Conservation (phyloP, 2,888 invertebrate species). For the Melinopterus prodromus region DNA sequence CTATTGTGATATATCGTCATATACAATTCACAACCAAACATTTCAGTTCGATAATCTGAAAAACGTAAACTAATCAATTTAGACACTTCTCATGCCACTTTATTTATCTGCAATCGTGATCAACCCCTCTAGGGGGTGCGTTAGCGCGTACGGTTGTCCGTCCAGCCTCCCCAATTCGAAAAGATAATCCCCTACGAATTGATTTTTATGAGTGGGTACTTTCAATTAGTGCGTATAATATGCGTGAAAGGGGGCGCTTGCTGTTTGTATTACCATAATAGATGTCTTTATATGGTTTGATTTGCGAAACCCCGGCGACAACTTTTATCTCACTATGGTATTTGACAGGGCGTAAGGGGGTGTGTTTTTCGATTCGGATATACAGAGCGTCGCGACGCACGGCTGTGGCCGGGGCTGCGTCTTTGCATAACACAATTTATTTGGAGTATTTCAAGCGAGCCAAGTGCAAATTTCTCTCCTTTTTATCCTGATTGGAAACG, state of each 20-base stretch:
- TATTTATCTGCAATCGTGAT: neutral
- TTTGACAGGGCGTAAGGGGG: neutral
- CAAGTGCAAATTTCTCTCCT: slow-evolving; percentile 60
- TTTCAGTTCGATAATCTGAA: neutral
- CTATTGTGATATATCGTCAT: too few relatives aligned
- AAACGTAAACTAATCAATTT: neutral
- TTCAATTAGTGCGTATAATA: slow-evolving; percentile 56
- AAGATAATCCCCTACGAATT: slow-evolving; percentile 49
- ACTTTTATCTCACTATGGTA: neutral
- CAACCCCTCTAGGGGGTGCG: neutral
- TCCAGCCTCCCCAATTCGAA: slow-evolving; percentile 41
- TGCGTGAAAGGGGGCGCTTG: slow-evolving; percentile 43
- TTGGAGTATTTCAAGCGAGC: slow-evolving; percentile 48
- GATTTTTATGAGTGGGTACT: slow-evolving; percentile 58
- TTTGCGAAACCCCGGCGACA: slow-evolving; percentile 18
- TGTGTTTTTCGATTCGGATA: neutral
- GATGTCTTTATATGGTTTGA: slow-evolving; percentile 43
- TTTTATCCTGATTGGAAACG: slow-evolving; percentile 57
- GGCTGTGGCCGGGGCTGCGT: slow-evolving; percentile 20
- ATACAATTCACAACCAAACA: neutral
- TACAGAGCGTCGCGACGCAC: neutral
- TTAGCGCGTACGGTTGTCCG: neutral
- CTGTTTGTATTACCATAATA: slow-evolving; percentile 40
- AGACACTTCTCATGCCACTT: slow-evolving; percentile 4
- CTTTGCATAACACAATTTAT: slow-evolving; percentile 34